Percentiles rank a stretch among this genome's conserved stretches.
Conservation (phyloP, 2,888 invertebrate genomes). For the Sinohyriopsis cumingii region DNA sequence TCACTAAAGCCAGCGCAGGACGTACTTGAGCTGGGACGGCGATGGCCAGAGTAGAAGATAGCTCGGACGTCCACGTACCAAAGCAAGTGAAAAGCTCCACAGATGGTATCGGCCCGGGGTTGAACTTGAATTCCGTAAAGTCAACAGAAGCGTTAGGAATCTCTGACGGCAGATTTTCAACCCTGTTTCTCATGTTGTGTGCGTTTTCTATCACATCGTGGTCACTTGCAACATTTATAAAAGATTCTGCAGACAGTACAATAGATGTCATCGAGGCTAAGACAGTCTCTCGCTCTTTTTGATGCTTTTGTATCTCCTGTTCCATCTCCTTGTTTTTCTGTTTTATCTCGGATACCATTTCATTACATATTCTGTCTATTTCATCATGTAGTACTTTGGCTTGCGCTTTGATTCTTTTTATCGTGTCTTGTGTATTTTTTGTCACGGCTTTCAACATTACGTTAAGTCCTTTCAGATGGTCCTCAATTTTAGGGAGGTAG, state of each 20-base stretch:
- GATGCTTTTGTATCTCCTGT: conserved; percentile 26
- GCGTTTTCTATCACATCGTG: conserved; percentile 40
- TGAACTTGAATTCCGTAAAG: conserved; percentile 36
- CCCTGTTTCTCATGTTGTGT: conserved; percentile 30
- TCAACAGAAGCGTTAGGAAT: conserved; percentile 32
- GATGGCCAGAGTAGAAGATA: conserved; percentile 29
- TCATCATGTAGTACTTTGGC: conserved; percentile 36
- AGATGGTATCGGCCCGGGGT: conserved; percentile 34
- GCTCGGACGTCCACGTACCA: conserved; percentile 39
- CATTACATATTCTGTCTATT: conserved; percentile 33
- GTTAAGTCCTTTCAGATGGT: conserved; percentile 25
- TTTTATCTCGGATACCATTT: conserved; percentile 37
- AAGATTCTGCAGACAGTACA: conserved; percentile 31
- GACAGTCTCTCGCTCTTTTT: conserved; percentile 29
- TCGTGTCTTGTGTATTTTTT: conserved; percentile 38
- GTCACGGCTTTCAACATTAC: conserved; percentile 32
- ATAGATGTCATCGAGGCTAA: conserved; percentile 38
- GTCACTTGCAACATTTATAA: conserved; percentile 39
- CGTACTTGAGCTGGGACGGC: conserved; percentile 34
- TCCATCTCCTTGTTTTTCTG: conserved; percentile 42
- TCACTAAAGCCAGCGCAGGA: conserved; percentile 35
- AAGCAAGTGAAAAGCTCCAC: conserved; percentile 32
- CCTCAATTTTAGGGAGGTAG: conserved; percentile 29
- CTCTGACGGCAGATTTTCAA: conserved; percentile 33
- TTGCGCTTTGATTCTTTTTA: conserved; percentile 31